Evolutionary conservation across 2,113 vertebrate genomes (phyloP).

Genomic region (Orthonyx spaldingii): DNA sequence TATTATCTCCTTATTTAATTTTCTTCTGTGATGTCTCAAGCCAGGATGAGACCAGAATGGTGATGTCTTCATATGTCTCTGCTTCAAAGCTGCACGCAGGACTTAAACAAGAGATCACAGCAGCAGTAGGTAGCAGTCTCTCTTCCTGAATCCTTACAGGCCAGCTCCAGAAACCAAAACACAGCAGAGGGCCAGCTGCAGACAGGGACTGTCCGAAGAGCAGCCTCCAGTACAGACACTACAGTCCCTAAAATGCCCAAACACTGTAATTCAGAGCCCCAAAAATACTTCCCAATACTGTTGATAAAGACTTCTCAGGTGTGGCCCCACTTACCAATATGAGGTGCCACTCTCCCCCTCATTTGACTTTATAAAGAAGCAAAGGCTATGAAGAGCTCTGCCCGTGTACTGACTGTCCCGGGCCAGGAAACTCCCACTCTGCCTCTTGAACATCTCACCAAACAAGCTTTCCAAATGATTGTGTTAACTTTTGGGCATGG

Average conservation of each 20-base stretch:
- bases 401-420: not conserved
- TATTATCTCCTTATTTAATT: constrained; percentile 26
- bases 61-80: not conserved
- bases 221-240: not conserved
- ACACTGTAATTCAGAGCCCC: not conserved
- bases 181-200: not conserved
- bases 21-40: not conserved
- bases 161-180: not conserved
- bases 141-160: not conserved
- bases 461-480: not conserved
- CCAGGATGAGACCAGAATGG: not conserved
- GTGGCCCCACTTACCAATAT: not conserved
- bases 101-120: not conserved
- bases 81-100: not conserved
- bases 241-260: not conserved
- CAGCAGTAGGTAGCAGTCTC: not conserved
- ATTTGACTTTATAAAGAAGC: not conserved
- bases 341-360: not conserved
- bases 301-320: not conserved
- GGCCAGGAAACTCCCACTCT: accelerated
- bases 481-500: not conserved
- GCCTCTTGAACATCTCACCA: not conserved
- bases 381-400: not conserved
- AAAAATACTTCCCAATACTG: not conserved
- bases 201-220: not conserved